phyloP scores from a whole-genome alignment of 2,797 vertebrate species.

The Macropus fuliginosus region DNA sequence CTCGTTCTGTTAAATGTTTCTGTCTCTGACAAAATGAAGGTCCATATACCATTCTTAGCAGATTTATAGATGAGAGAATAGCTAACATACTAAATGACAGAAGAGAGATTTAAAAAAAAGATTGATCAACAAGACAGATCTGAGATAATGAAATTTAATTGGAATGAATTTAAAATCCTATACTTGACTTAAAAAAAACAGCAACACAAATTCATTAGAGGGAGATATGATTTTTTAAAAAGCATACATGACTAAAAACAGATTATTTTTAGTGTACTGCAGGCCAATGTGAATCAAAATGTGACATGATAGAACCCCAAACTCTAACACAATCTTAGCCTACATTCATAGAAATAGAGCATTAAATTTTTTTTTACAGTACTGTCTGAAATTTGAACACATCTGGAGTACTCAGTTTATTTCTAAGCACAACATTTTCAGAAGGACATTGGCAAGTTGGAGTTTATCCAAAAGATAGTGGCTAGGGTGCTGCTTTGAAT shows the following conservation, averaged over 20 bases:
- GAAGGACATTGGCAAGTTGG: background rate
- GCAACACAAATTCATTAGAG: background rate
- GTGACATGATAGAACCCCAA: background rate
- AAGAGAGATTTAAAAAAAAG: background rate
- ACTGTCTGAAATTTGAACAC: background rate
- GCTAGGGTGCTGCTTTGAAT: background rate
- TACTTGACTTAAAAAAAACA: background rate
- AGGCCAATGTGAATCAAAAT: background rate
- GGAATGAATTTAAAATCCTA: background rate
- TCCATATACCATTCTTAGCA: background rate
- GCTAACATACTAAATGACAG: background rate
- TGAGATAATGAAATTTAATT: background rate
- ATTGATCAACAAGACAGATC: background rate
- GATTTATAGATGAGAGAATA: background rate
- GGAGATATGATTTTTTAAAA: background rate
- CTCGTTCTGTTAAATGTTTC: background rate
- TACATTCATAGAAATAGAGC: background rate
- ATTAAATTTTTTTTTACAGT: background rate
- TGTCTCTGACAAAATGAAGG: background rate
- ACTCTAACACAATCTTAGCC: background rate
- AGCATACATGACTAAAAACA: background rate
- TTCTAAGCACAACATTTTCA: background rate
- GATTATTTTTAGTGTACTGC: background rate
- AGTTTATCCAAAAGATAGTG: background rate
- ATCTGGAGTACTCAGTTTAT: background rate